Evolutionary conservation across 2,888 invertebrate species (phyloP).

Genomic region (Cactoblastis cactorum): DNA sequence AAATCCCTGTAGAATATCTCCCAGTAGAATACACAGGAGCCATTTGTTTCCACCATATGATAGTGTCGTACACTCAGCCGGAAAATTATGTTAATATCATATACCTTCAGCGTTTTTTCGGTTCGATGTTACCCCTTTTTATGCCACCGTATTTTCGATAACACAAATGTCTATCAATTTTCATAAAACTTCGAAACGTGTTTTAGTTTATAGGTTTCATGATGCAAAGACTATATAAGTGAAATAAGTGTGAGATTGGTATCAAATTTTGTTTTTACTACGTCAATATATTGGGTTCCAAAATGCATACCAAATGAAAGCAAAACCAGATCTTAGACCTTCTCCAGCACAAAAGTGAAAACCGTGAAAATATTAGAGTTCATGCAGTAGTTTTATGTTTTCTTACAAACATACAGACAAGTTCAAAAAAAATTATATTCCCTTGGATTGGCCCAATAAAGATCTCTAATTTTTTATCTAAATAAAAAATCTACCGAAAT

Average conservation of each 20-base stretch:
- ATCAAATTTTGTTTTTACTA: no score
- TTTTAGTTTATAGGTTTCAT: slow-evolving; percentile 6
- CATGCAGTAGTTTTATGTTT: no score
- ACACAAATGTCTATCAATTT: slow-evolving; percentile 9
- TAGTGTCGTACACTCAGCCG: slow-evolving; percentile 36
- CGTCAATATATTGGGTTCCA: no score
- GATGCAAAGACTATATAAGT: background rate
- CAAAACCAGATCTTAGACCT: no score
- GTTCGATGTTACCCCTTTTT: slow-evolving; percentile 9
- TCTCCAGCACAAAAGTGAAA: no score
- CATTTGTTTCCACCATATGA: slow-evolving; percentile 29
- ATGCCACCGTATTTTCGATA: slow-evolving; percentile 10
- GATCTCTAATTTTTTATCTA: no score
- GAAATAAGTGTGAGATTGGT: background rate
- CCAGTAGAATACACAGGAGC: slow-evolving; percentile 2
- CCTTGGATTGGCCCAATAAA: no score
- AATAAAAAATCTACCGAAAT: no score
- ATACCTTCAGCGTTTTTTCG: slow-evolving; percentile 15
- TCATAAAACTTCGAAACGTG: background rate
- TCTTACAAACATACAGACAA: no score
- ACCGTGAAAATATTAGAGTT: no score
- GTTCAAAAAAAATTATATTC: no score
- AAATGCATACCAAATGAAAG: no score
- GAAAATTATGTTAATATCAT: slow-evolving; percentile 41
- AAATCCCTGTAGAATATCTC: background rate